Evolutionary conservation across 2,797 vertebrate species (phyloP), one percentile per base, ranked within the genome.

Genomic region (Gallirallus australis): DNA sequence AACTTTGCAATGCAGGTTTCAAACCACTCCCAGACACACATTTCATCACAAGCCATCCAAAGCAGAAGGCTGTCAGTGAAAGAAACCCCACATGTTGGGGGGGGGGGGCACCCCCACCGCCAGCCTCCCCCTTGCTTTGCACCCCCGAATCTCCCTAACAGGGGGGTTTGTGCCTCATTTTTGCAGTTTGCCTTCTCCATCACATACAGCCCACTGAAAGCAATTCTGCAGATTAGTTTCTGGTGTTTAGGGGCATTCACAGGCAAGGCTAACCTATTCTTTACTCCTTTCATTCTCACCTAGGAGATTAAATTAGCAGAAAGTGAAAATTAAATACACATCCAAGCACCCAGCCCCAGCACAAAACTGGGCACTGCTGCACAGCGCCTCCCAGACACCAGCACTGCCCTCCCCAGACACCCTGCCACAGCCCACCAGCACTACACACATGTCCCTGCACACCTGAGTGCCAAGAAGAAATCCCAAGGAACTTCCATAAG

Each of bases 381-480:
- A 2, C 21, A 2, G 20, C 12, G 0, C 7, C 57, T 9, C 50
- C 5, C 17, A 9, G 50, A 18, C 42, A 19, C 42, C 18, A 8
- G 42, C 42, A 45, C 42, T 5, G 8, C 9, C 9, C 24, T 11
- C 37, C 63, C 57, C 16, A 2, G 7, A 18, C 42, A 19, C 3
- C n/a, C 14, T 4, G 50, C 3, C 5, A 6, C 56, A 45, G 35
- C 30, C 48, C 35, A 8, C 42, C 48, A 52, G 27, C 1, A 1
- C 4, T 1, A 28, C 7, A 20, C 33, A 20, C 28, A 5, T 0
- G 4, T 8, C 30, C 50, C 70, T 13, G 0, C 0, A 1, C 0
- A 1, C 65, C 11, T 1, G 2, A 39, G 9, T 0, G 25, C 50
- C 35, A 23, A 25, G 15, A 40, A 20, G 35, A 68, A 28, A 13